phyloP scores from a whole-genome alignment of 2,888 invertebrate genomes.

The Linnaemya tessellans region DNA sequence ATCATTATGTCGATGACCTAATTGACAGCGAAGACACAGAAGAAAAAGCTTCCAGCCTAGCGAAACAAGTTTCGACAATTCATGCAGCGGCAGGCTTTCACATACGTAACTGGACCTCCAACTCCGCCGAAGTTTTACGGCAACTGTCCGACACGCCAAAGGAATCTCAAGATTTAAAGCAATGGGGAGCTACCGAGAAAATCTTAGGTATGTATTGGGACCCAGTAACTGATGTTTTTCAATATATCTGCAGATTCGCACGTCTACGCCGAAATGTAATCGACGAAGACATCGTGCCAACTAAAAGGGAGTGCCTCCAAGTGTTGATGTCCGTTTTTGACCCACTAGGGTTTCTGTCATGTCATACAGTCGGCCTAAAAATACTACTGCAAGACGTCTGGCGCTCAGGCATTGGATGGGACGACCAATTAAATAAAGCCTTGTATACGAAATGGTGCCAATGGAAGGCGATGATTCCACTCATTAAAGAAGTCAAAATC shows the following conservation, averaged over 20 bases:
- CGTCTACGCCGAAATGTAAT: conserved; percentile 6
- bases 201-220: conserved; percentile 43
- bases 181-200: conserved; percentile 47
- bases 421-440: not conserved
- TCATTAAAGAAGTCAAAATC: not conserved
- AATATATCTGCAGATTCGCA: conserved; percentile 18
- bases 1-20: too few species aligned
- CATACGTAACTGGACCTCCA: too few species aligned
- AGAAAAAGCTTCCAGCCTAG: conserved; percentile 40
- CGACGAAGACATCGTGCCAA: not conserved
- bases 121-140: too few species aligned
- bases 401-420: not conserved
- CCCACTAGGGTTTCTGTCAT: not conserved
- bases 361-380: conserved; percentile 2
- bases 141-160: not conserved
- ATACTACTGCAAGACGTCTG: not conserved
- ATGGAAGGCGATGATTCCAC: not conserved
- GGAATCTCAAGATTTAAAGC: not conserved
- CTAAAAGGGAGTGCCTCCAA: conserved; percentile 12
- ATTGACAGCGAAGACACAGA: conserved; percentile 48
- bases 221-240: conserved; percentile 5
- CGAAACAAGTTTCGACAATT: conserved; percentile 9
- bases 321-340: conserved; percentile 11
- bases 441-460: not conserved
- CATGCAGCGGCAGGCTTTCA: too few species aligned